Evolutionary conservation across 2,888 invertebrate genomes (phyloP), one percentile per base, ranked within the genome.

Genomic region (Harpalus rufipes): DNA sequence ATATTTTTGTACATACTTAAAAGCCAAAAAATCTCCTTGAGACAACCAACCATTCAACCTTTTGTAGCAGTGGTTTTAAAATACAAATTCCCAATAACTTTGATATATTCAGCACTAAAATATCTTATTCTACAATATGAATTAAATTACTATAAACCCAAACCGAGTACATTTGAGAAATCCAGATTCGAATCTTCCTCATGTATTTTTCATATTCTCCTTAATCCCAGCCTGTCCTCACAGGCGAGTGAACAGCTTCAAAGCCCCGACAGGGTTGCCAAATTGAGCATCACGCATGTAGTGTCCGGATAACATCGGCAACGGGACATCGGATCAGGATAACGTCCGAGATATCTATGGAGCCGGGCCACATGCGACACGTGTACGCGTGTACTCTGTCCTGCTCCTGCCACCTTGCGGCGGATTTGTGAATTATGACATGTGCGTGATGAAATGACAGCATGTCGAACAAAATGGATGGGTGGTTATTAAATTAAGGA

Each of bases 231-330:
- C 63, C 21, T 21, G 44, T 41, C 16, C 16, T 41, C 44, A 74
- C 44, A 74, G 21, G 7, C 72, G 72, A 41, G 1, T 74, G 72
- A 41, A 12, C 18, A 5, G 44, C 72, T 44, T 74, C 72, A 74
- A 74, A 74, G 72, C 44, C 10, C 8, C 41, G 39, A 7, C 14
- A n/a, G 25, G 32, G 32, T 25, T 18, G 44, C 41, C 72, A 74
- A 74, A 74, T 74, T 74, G 72, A 74, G 44, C 72, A 74, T 74
- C 72, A 41, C 16, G 72, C 14, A 18, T 44, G 72, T 16, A 39
- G 68, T 32, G 68, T 14, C n/a, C 32, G 68, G 68, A 68, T 68
- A 68, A 68, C 68, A 68, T 63, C 63, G 25, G 21, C 18, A 16
- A 21, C 21, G 68, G 68, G 44, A 59, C 59, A 59, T 16, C 14